phyloP scores from a whole-genome alignment of 2,888 invertebrate genomes.

The Polyploca ridens region DNA sequence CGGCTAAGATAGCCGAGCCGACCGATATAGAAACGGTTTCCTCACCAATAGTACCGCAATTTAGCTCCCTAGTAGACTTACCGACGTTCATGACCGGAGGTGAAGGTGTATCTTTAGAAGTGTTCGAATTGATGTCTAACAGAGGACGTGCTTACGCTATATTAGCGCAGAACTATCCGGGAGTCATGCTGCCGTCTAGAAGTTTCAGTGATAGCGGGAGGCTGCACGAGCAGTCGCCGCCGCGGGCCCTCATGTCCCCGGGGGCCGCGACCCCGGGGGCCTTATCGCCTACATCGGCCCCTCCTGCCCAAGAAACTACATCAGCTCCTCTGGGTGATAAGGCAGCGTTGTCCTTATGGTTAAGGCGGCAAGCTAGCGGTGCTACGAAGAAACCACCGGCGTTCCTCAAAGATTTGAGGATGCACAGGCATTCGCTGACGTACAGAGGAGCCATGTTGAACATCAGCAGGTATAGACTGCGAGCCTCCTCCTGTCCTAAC shows the following conservation, averaged over 20 bases:
- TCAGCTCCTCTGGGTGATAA: constrained; percentile 65
- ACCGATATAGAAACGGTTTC: constrained; percentile 68
- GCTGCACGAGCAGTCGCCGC: constrained; percentile 71
- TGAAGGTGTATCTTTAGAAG: constrained; percentile 91
- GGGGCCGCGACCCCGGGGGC: constrained; percentile 52
- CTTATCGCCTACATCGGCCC: constrained; percentile 55
- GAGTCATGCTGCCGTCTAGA: constrained; percentile 87
- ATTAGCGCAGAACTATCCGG: constrained; percentile 90
- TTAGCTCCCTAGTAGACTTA: constrained; percentile 92
- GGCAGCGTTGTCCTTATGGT: constrained; percentile 83
- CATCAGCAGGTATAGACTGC: constrained; percentile 90
- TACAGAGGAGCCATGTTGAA: constrained; percentile 94
- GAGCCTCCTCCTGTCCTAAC: constrained; percentile 96
- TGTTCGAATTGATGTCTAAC: constrained; percentile 88
- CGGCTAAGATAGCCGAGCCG: constrained; percentile 69
- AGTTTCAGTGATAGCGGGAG: constrained; percentile 88
- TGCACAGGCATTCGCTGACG: constrained; percentile 91
- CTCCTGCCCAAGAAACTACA: constrained; percentile 45
- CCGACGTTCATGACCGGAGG: constrained; percentile 93
- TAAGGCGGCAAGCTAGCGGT: constrained; percentile 79
- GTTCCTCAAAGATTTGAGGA: constrained; percentile 89
- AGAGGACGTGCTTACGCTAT: constrained; percentile 89
- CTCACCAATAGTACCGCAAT: constrained; percentile 80
- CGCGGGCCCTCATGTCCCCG: constrained; percentile 62
- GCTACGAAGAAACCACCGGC: constrained; percentile 85